Conservation (phyloP, 1,140 invertebrate genomes). For the Trachymyrmex septentrionalis region DNA sequence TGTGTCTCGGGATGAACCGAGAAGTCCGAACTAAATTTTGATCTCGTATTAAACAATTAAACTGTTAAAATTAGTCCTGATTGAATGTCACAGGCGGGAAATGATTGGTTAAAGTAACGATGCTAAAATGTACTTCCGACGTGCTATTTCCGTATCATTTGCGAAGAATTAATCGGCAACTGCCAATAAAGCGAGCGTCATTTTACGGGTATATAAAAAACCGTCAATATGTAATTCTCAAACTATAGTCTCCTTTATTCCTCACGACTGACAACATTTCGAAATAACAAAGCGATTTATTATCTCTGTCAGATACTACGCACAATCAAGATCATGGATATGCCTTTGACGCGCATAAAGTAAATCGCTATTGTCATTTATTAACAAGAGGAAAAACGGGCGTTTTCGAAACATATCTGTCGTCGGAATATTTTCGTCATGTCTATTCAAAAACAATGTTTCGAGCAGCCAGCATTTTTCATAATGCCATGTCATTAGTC, state of each 20-base stretch:
- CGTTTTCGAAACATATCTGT: neutral
- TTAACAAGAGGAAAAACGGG: conserved; percentile 21
- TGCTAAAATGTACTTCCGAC: neutral
- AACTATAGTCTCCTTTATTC: neutral
- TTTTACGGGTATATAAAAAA: neutral
- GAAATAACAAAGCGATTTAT: conserved; percentile 21
- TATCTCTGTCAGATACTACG: conserved; percentile 14
- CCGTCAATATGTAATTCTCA: too few relatives aligned
- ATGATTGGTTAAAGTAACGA: neutral
- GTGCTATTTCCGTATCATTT: neutral
- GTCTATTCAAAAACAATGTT: neutral
- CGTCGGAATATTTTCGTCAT: neutral
- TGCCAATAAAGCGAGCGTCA: neutral
- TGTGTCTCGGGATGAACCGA: neutral
- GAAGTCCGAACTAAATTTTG: conserved; percentile 10
- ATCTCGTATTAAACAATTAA: conserved; percentile 20
- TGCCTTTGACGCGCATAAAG: conserved; percentile 36
- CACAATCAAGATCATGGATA: conserved; percentile 43
- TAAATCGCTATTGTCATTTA: conserved; percentile 26
- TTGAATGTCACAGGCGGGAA: neutral
- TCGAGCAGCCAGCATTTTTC: neutral
- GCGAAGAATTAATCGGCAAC: neutral
- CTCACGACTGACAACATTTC: neutral
- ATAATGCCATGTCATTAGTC: neutral
- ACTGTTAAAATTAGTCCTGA: conserved; percentile 23